These are phyloP conservation scores for Drosophila atroscutellata DNA, from an alignment of 2,888 invertebrate genomes.

Conservation along the genomic window DNA sequence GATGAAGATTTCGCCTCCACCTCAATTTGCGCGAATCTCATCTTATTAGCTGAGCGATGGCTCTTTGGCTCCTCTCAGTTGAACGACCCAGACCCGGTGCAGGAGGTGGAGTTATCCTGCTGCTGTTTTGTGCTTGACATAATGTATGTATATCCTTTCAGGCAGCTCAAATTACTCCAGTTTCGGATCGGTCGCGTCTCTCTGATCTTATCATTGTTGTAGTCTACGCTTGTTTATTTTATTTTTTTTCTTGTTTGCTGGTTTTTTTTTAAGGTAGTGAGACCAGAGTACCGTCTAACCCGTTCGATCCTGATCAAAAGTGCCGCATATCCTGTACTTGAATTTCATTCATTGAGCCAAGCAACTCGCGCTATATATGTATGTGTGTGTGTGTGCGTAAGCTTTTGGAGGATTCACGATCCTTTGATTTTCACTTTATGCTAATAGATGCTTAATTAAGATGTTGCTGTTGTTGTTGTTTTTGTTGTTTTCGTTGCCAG, in stretches of 20 bases:
- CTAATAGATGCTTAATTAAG: slow-evolving; percentile 67
- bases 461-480: slow-evolving; percentile 7
- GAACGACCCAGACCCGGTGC: slow-evolving; percentile 36
- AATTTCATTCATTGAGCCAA: slow-evolving; percentile 73
- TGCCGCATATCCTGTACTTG: slow-evolving; percentile 78
- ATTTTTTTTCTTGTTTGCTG: not conserved
- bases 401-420: slow-evolving; percentile 36
- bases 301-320: slow-evolving; percentile 60
- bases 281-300: slow-evolving; percentile 12
- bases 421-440: slow-evolving; percentile 30
- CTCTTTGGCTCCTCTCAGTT: slow-evolving; percentile 49
- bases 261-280: not conserved
- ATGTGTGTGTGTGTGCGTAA: slow-evolving; percentile 26
- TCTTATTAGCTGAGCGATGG: slow-evolving; percentile 24
- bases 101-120: slow-evolving; percentile 37
- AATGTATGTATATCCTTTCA: slow-evolving; percentile 62
- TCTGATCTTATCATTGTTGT: slow-evolving; percentile 56
- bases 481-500: slow-evolving; percentile 12
- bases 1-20: not conserved
- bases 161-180: slow-evolving; percentile 61
- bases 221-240: slow-evolving; percentile 48
- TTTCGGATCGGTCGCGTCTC: slow-evolving; percentile 51
- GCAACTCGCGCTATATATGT: slow-evolving; percentile 11
- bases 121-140: slow-evolving; percentile 11
- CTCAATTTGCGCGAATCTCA: not conserved